A percentile compares a stretch with the other conserved stretches of the same genome.
Conservation (phyloP, 2,888 invertebrate species). For the Chironomus tentans region DNA sequence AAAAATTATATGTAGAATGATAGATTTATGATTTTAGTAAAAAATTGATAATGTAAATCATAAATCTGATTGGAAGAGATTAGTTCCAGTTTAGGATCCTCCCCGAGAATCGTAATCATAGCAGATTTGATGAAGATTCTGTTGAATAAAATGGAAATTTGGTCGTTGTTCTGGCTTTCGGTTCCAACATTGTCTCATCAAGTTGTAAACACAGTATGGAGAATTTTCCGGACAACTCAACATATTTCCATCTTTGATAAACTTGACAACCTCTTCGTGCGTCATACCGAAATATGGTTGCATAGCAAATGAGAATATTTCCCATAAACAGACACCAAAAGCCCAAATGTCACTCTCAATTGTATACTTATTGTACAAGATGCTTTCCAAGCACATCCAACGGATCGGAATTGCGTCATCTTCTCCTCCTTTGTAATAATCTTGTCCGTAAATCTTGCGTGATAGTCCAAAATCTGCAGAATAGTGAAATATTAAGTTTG, state of each 20-base stretch:
- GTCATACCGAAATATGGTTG: slow-evolving; percentile 97
- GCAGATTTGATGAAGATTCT: slow-evolving; percentile 62
- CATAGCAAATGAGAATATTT: slow-evolving; percentile 90
- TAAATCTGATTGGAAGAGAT: background rate
- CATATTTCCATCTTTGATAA: slow-evolving; percentile 75
- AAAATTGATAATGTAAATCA: no score
- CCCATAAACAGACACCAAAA: slow-evolving; percentile 93
- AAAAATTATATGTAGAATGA: no score
- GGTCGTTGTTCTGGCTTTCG: slow-evolving; percentile 77
- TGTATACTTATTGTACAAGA: slow-evolving; percentile 92
- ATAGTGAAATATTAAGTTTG: background rate
- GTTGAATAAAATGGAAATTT: slow-evolving; percentile 71
- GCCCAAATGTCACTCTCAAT: slow-evolving; percentile 97
- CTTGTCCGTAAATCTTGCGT: slow-evolving; percentile 89
- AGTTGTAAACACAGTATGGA: slow-evolving; percentile 72
- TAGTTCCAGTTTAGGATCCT: background rate
- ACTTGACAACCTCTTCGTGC: slow-evolving; percentile 88
- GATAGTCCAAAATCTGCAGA: slow-evolving; percentile 79
- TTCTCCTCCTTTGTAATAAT: slow-evolving; percentile 92
- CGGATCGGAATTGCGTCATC: slow-evolving; percentile 93
- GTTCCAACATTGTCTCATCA: slow-evolving; percentile 93
- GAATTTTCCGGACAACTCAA: slow-evolving; percentile 86
- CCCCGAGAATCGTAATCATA: slow-evolving; percentile 36
- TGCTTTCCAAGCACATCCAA: slow-evolving; percentile 97
- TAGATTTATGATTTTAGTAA: no score